These are phyloP conservation scores for Anser cygnoides DNA, from an alignment of 2,113 vertebrate species.

Conservation along the genomic window DNA sequence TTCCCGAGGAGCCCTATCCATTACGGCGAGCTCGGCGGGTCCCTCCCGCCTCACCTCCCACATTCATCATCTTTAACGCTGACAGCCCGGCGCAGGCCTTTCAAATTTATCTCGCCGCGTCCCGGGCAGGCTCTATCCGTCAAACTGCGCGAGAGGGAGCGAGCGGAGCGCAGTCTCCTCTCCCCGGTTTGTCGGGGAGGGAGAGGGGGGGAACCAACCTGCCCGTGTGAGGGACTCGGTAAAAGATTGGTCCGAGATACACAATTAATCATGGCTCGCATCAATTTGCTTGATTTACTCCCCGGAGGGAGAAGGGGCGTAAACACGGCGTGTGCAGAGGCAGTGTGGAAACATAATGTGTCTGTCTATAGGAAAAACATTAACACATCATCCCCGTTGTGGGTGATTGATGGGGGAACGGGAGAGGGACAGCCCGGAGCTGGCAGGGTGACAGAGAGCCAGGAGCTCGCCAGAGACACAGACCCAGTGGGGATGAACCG, in stretches of 20 bases:
- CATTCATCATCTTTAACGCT: slow-evolving; percentile 99
- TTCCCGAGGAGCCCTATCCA: slow-evolving; percentile 78
- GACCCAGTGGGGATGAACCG: slow-evolving; percentile 52
- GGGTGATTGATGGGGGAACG: slow-evolving; percentile 75
- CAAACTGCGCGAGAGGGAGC: slow-evolving; percentile 75
- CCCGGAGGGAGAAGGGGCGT: slow-evolving; percentile 77
- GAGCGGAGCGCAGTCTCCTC: slow-evolving; percentile 50
- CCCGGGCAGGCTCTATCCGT: slow-evolving; percentile 84
- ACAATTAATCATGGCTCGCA: slow-evolving; percentile 84
- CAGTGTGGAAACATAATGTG: slow-evolving; percentile 80
- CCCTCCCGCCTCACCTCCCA: slow-evolving; percentile 85
- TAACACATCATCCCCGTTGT: slow-evolving; percentile 77
- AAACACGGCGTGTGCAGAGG: slow-evolving; percentile 78
- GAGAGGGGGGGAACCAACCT: slow-evolving; percentile 70
- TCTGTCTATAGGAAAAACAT: slow-evolving; percentile 87
- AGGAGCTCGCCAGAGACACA: slow-evolving; percentile 51
- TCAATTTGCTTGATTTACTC: slow-evolving; percentile 85
- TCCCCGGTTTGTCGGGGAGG: slow-evolving; percentile 54
- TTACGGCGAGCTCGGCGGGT: slow-evolving; percentile 80
- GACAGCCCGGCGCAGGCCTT: slow-evolving; percentile 87
- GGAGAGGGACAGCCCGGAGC: slow-evolving; percentile 69
- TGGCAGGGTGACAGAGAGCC: slow-evolving; percentile 72
- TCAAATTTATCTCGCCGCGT: slow-evolving; percentile 88
- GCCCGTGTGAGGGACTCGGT: slow-evolving; percentile 72
- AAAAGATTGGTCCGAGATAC: slow-evolving; percentile 79